phyloP scores from a whole-genome alignment of 2,888 invertebrate species.

The Diaprepes abbreviatus region DNA sequence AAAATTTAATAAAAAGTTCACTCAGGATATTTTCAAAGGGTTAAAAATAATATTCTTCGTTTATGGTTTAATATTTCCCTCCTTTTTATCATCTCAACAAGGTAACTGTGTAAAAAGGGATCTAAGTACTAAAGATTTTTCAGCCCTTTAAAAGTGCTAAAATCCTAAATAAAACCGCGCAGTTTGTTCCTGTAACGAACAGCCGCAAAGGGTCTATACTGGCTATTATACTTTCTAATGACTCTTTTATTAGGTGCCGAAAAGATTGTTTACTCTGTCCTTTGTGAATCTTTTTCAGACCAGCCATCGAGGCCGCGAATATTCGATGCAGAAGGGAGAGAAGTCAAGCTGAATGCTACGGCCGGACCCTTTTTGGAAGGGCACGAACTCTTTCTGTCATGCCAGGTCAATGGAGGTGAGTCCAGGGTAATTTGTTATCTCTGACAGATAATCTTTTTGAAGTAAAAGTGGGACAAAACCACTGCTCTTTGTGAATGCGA shows the following conservation, averaged over 20 bases:
- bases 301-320: slow-evolving; percentile 85
- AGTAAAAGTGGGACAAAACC: slow-evolving; percentile 32
- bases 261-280: slow-evolving; percentile 56
- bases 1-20: background rate
- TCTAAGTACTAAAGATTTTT: slow-evolving; percentile 21
- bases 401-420: slow-evolving; percentile 90
- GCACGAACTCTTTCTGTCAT: slow-evolving; percentile 84
- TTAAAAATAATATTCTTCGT: background rate
- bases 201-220: slow-evolving; percentile 22
- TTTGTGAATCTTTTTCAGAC: slow-evolving; percentile 71
- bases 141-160: slow-evolving; percentile 29
- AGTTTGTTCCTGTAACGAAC: slow-evolving; percentile 13
- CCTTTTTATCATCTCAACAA: slow-evolving; percentile 2
- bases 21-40: background rate
- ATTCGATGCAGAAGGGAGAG: slow-evolving; percentile 86
- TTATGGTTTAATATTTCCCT: background rate
- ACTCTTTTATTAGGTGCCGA: slow-evolving; percentile 51
- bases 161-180: slow-evolving; percentile 21
- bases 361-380: slow-evolving; percentile 92
- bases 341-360: slow-evolving; percentile 75
- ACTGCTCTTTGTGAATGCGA: slow-evolving; percentile 22
- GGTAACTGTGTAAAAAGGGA: background rate
- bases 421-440: slow-evolving; percentile 47
- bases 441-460: slow-evolving; percentile 43
- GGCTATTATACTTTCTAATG: slow-evolving; percentile 41